Evolutionary conservation across 2,797 vertebrate species (phyloP).

Genomic region (Neomorphus geoffroyi): DNA sequence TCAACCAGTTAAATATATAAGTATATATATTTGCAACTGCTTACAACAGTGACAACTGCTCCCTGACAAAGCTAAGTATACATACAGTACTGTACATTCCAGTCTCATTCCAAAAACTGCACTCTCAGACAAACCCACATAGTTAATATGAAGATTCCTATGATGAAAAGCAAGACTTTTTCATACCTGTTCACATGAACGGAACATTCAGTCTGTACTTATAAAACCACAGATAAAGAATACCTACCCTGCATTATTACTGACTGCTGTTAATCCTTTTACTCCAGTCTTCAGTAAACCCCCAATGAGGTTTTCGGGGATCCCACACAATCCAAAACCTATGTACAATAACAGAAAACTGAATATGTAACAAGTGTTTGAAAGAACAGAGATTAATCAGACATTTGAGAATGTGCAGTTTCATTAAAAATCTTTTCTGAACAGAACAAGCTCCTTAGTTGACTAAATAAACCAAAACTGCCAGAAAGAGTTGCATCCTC

Average conservation of each 20-base stretch:
- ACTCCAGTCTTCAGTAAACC: constrained; percentile 92
- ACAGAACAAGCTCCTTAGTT: neutral
- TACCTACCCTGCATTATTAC: constrained; percentile 97
- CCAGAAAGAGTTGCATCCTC: neutral
- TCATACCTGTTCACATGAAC: neutral
- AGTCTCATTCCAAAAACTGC: neutral
- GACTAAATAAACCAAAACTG: neutral
- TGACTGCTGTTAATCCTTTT: constrained; percentile 90
- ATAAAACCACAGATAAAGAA: neutral
- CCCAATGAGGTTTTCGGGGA: constrained; percentile 95
- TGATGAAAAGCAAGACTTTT: neutral
- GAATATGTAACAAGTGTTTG: neutral
- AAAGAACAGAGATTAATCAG: neutral
- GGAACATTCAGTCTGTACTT: neutral
- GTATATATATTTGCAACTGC: neutral
- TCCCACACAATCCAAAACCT: constrained; percentile 98
- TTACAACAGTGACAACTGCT: neutral
- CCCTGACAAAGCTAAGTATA: neutral
- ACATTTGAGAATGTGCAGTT: neutral
- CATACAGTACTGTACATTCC: neutral
- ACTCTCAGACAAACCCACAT: neutral
- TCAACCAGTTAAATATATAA: neutral
- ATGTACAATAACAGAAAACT: neutral
- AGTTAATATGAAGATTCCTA: neutral
- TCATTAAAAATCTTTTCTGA: neutral